Conservation (phyloP, 2,113 vertebrate genomes). For the Ptilonorhynchus violaceus region DNA sequence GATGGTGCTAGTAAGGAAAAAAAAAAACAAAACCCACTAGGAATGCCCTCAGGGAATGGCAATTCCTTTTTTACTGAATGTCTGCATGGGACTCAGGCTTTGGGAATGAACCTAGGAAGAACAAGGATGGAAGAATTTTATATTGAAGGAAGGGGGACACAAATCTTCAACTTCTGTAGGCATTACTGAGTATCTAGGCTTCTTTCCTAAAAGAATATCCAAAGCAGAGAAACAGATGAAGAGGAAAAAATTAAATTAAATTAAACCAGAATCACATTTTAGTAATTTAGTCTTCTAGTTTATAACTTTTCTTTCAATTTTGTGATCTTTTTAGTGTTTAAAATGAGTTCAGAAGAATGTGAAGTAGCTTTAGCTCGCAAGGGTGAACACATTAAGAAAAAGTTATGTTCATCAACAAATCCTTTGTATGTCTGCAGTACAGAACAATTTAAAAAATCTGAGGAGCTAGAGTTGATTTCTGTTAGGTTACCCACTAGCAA, state of each 20-base stretch:
- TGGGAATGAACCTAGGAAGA: neutral
- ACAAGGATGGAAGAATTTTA: neutral
- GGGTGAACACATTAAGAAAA: neutral
- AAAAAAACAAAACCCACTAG: neutral
- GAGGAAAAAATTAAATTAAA: neutral
- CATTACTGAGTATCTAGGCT: neutral
- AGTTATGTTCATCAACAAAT: neutral
- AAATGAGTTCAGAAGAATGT: neutral
- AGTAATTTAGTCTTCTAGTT: neutral
- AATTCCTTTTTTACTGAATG: neutral
- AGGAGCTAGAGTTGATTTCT: neutral
- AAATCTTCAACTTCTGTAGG: neutral
- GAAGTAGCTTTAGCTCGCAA: neutral
- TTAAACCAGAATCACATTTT: neutral
- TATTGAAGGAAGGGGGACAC: neutral
- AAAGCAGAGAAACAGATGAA: neutral
- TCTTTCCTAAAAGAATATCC: neutral
- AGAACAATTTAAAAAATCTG: neutral
- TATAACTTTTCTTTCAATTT: neutral
- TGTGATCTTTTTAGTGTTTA: neutral
- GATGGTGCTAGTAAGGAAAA: neutral
- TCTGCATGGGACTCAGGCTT: neutral
- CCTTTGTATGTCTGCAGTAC: neutral
- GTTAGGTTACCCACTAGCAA: neutral
- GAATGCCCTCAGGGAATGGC: neutral